Conservation (phyloP, 2,113 vertebrate genomes). For the Cathartes aura region DNA sequence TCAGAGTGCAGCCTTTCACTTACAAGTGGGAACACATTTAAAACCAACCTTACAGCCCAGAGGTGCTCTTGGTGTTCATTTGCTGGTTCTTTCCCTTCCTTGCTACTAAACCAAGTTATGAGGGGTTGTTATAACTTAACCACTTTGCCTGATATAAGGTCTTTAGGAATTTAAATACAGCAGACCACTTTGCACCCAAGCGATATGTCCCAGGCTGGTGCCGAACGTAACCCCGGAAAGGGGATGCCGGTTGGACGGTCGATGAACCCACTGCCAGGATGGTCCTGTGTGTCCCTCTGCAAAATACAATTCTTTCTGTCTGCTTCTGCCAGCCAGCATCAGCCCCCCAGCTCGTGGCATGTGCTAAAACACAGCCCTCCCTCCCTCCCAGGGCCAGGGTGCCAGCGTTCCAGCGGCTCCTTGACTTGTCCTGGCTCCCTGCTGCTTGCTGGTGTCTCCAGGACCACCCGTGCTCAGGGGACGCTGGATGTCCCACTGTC, state of each 20-base stretch:
- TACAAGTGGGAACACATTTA: neutral
- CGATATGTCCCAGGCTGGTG: neutral
- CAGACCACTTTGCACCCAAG: neutral
- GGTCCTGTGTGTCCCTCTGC: neutral
- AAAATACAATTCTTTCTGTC: neutral
- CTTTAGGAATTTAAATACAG: neutral
- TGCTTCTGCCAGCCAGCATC: neutral
- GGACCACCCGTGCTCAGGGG: neutral
- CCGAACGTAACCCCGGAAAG: neutral
- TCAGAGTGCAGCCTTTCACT: neutral
- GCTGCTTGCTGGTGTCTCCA: neutral
- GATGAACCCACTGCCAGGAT: neutral
- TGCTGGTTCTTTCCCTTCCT: neutral
- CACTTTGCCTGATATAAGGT: neutral
- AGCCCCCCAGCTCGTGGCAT: fast-evolving
- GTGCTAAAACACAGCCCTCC: neutral
- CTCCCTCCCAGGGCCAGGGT: neutral
- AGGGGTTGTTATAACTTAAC: neutral
- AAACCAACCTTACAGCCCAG: neutral
- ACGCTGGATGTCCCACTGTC: neutral
- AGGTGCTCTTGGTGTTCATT: neutral
- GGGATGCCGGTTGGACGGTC: neutral
- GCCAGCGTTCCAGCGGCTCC: fast-evolving
- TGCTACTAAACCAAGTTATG: neutral
- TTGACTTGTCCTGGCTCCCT: neutral